phyloP scores from a whole-genome alignment of 1,140 invertebrate species.

The Brachionus manjavacas region DNA sequence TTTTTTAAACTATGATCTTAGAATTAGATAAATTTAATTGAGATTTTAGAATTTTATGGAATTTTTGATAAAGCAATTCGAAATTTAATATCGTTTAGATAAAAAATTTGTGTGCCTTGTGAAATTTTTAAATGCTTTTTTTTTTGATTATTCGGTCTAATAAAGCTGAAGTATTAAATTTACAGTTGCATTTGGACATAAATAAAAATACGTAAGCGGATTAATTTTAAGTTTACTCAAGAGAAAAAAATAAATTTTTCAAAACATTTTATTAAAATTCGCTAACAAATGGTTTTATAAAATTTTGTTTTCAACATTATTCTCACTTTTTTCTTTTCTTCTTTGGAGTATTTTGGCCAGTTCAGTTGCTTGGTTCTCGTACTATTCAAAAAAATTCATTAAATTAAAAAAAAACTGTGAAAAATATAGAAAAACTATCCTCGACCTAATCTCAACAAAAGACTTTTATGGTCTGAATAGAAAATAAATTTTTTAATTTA shows the following conservation, averaged over 20 bases:
- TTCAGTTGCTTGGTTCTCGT: not conserved
- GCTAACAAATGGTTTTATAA: not conserved
- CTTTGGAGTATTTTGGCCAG: not conserved
- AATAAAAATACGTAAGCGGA: not conserved
- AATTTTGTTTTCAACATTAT: not conserved
- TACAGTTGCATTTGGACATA: not conserved
- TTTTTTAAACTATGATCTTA: not conserved
- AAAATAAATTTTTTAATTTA: no score
- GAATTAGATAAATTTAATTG: not conserved
- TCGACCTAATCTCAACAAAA: no score
- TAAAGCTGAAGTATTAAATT: not conserved
- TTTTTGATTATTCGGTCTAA: not conserved
- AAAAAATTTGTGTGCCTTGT: not conserved
- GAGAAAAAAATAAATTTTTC: no score
- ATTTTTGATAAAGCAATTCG: not conserved
- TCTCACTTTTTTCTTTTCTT: constrained; percentile 21
- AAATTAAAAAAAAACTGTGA: not conserved
- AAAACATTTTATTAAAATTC: not conserved
- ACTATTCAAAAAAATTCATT: not conserved
- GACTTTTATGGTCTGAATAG: no score
- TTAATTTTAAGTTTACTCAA: not conserved
- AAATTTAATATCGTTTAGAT: not conserved
- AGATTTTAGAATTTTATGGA: not conserved
- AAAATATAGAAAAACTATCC: no score
- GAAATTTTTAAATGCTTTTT: not conserved